Evolutionary conservation across 2,888 invertebrate genomes (phyloP), one percentile per base, ranked within the genome.

Genomic region (Spilosoma lubricipeda): DNA sequence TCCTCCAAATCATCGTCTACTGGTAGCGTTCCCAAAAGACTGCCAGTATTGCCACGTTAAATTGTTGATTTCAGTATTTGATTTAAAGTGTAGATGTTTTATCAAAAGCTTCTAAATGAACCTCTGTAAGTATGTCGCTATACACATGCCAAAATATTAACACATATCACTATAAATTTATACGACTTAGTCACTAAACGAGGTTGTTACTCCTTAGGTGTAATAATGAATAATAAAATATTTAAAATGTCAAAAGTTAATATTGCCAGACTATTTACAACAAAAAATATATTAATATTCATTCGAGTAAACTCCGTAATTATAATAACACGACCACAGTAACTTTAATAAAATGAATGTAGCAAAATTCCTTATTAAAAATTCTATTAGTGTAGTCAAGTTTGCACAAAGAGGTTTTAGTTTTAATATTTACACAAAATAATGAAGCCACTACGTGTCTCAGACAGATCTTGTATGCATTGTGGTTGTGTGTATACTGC

Each of bases 211-310:
- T 79, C 87, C 76, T 80, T 73, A 69, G 78, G 68, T 77, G 80
- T 80, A 75, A 72, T 84, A 74, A 83, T 77, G 80, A 78, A 80
- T 75, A 80, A 84, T 87, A 83, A 85, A 87, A 85, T 86, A 89
- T 89, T 85, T 80, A 88, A 87, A 85, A 87, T 87, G 88, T 87
- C 89, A 89, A 87, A 89, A 86, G 89, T 87, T 87, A 80, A 86
- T 82, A 83, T 76, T 74, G 82, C 82, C 78, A 63, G 81, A 81
- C 78, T 82, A 79, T 80, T 82, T 80, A 77, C 75, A 71, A 75
- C 64, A 67, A 73, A 67, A 73, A 79, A 77, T 73, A 39, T 67
- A 77, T 84, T 75, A 82, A 80, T 83, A 83, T 81, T 80, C 71
- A 79, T 78, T 77, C 27, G 33, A 76, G 36, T 77, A 67, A 65